Evolutionary conservation across 2,888 invertebrate genomes (phyloP).

Genomic region (Protophormia terraenovae): DNA sequence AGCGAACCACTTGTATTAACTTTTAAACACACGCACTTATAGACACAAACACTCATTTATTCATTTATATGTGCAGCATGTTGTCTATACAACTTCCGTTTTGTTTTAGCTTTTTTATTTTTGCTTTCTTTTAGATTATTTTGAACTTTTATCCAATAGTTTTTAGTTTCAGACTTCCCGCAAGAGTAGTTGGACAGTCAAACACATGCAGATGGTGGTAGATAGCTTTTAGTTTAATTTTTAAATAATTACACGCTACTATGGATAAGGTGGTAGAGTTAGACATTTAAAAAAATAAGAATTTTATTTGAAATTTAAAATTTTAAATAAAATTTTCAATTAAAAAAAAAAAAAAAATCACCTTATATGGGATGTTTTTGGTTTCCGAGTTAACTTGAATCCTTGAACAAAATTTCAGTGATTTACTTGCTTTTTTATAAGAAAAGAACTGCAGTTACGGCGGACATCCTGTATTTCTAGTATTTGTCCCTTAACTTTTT

Average conservation of each 20-base stretch:
- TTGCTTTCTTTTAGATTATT: constrained; percentile 23
- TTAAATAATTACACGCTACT: not conserved
- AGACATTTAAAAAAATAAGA: too few relatives aligned
- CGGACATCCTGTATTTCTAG: too few relatives aligned
- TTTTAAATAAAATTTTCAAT: too few relatives aligned
- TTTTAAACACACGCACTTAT: not conserved
- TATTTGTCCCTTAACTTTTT: too few relatives aligned
- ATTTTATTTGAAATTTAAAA: too few relatives aligned
- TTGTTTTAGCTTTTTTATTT: constrained; percentile 38
- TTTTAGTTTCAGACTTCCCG: not conserved
- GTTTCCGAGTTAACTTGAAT: too few relatives aligned
- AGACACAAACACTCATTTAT: not conserved
- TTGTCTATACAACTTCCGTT: constrained; percentile 63
- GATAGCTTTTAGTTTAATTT: not conserved
- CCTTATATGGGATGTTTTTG: too few relatives aligned
- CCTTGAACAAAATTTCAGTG: too few relatives aligned
- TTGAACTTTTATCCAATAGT: not conserved
- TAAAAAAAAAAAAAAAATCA: too few relatives aligned
- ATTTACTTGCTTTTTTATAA: too few relatives aligned
- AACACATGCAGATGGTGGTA: constrained; percentile 12
- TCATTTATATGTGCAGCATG: constrained; percentile 56
- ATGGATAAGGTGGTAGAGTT: not conserved
- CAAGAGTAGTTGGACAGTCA: not conserved
- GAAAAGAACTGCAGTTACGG: too few relatives aligned
- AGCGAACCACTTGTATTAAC: constrained; percentile 1